Evolutionary conservation across 2,113 vertebrate species (phyloP), one percentile per base, ranked within the genome.

Genomic region (Acrocephalus kingi): DNA sequence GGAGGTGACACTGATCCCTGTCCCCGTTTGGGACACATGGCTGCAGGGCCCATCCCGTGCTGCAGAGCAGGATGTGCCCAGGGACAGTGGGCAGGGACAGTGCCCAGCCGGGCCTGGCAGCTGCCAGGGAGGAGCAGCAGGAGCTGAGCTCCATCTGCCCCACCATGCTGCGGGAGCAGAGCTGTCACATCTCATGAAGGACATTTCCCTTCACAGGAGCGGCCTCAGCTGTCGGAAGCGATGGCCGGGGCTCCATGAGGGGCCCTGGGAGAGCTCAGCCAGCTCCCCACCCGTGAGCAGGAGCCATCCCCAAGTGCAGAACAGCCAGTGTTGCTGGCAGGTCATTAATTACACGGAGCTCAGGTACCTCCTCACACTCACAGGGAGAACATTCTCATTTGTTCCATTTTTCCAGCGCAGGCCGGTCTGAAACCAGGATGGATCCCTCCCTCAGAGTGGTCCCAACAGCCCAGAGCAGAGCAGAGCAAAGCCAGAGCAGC

Each of bases 401-500:
- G 18, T 37, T 78, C 37, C 37, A 8, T 45, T 67, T 78, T 49
- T 43, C 87, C 58, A 39, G 0, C 0, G 21, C 22, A 55, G 66
- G 46, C 33, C 1, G 0, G n/a, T 22, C 24, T 12, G 8, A 45
- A 69, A 41, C 6, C 20, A 37, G 61, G 52, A 33, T 7, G 2
- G 46, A 22, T 25, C 39, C 61, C 30, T 14, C 75, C 25, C 46
- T 35, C 4, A 0, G 43, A 63, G 33, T 1, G 46, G 16, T 5
- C 17, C 10, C 59, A 13, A 1, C 16, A 45, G 84, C 31, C 28
- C 41, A 18, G 88, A 11, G 10, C 28, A 8, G 30, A 33, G 3
- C 35, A 13, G 2, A 0, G 35, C 37, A 18, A n/a, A 79, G 43
- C 25, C 87, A 55, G 5, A 45, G 1, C 3, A n/a, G 35, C 0